Evolutionary conservation across 2,797 vertebrate genomes (phyloP), one percentile per base, ranked within the genome.

Genomic region (Chelonia mydas): DNA sequence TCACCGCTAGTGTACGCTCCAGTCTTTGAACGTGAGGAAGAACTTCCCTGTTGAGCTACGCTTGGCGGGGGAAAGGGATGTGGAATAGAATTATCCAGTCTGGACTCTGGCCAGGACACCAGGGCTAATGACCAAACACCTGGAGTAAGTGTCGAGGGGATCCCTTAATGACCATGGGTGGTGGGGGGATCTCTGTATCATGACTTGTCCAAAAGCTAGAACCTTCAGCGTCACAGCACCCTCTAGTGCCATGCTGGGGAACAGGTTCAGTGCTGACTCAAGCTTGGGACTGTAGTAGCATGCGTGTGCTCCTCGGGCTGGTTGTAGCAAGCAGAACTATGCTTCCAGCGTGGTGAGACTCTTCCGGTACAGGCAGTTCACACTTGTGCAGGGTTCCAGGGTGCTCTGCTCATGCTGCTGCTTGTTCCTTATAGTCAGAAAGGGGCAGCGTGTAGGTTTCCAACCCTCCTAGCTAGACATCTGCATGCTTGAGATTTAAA

Each of bases 401-500:
- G 19, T 27, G 7, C 3, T 25, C 74, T 7, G 7, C 1, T 87
- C 51, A 41, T 0, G 7, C 81, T 82, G 54, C 80, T 78, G 41
- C 25, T 68, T 1, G 0, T 79, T 28, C 47, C 23, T 41, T 41
- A 41, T 37, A 37, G 37, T 41, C 41, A 41, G 41, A 41, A 41
- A 41, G 41, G 41, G 41, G 41, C 41, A 41, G 41, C 5, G 41
- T 41, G 41, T 41, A 41, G 41, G 5, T 41, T 41, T 41, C 98
- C 94, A 37, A 84, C 95, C 61, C 23, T 49, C 95, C 90, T 90
- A 91, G 98, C 96, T 91, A 61, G 81, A 31, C 8, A 65, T 1
- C 87, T 98, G 97, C 98, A 98, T 98, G 90, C 96, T 95, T 72
- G 5, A 65, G 76, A 47, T 83, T 83, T 78, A 54, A 54, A 28